These are phyloP conservation scores for Callosobruchus maculatus DNA, from an alignment of 2,888 invertebrate species.

Conservation along the genomic window DNA sequence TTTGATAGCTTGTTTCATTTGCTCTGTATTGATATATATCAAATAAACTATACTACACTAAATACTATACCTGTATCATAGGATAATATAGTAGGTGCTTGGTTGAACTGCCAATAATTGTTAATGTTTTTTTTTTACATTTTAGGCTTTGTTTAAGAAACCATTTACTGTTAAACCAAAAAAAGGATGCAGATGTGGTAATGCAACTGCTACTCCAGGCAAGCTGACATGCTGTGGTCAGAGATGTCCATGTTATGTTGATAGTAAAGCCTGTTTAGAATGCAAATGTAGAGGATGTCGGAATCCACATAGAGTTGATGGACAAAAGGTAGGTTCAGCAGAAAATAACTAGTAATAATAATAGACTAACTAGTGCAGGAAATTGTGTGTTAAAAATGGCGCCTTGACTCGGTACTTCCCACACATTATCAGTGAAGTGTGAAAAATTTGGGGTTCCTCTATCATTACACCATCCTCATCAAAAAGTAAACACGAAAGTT, in stretches of 20 bases:
- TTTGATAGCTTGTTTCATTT: too few relatives aligned
- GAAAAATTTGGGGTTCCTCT: too few relatives aligned
- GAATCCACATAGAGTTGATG: conserved; percentile 83
- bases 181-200: conserved; percentile 86
- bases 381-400: too few relatives aligned
- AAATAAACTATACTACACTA: too few relatives aligned
- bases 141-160: conserved; percentile 52
- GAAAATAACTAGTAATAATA: conserved; percentile 2
- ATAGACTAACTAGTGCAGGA: too few relatives aligned
- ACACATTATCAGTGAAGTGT: not conserved
- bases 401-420: too few relatives aligned
- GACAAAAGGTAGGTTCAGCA: conserved; percentile 62
- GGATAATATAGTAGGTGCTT: too few relatives aligned
- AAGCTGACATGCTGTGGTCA: conserved; percentile 92
- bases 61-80: too few relatives aligned
- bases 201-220: conserved; percentile 83
- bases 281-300: conserved; percentile 91
- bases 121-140: conserved; percentile 10
- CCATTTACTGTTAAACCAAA: conserved; percentile 54
- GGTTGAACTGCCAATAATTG: too few relatives aligned
- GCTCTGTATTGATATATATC: too few relatives aligned
- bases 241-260: conserved; percentile 90
- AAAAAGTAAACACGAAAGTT: too few relatives aligned
- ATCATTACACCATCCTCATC: too few relatives aligned
- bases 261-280: conserved; percentile 82